Evolutionary conservation across 64 coral and sea anemone genomes (phyloP).

Genomic region (Montipora foliosa): DNA sequence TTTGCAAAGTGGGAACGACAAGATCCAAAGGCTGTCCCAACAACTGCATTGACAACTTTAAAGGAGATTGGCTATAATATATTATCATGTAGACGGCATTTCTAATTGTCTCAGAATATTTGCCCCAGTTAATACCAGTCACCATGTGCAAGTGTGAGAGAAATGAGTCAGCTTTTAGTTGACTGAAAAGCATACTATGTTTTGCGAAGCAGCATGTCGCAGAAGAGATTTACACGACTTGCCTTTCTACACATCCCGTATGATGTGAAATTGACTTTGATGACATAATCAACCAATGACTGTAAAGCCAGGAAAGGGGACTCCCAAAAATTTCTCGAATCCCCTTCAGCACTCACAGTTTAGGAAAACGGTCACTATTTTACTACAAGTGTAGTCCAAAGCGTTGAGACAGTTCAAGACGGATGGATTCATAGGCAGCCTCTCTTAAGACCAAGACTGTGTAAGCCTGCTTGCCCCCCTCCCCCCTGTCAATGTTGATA

Average conservation of each 20-base stretch:
- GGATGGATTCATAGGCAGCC: no score
- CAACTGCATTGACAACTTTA: slow-evolving; percentile 83
- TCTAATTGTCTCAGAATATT: slow-evolving; percentile 79
- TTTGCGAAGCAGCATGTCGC: slow-evolving; percentile 84
- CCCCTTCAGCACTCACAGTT: no score
- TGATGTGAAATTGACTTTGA: slow-evolving; percentile 89
- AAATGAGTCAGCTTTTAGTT: slow-evolving; percentile 91
- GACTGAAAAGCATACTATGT: slow-evolving; percentile 73
- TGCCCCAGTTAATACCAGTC: slow-evolving; percentile 78
- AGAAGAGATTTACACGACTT: slow-evolving; percentile 83
- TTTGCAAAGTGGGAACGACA: slow-evolving; percentile 84
- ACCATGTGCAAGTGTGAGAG: slow-evolving; percentile 81
- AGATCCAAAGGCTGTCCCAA: slow-evolving; percentile 85
- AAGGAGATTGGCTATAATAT: background rate
- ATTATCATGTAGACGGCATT: slow-evolving; percentile 5
- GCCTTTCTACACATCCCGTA: slow-evolving; percentile 87
- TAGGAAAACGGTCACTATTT: no score
- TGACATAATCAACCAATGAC: slow-evolving; percentile 57
- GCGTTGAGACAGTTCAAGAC: no score
- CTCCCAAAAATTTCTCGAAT: no score
- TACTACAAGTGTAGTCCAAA: no score
- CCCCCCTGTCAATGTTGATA: no score
- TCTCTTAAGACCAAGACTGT: no score
- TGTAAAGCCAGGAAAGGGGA: no score
- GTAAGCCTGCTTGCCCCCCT: no score